phyloP scores from a whole-genome alignment of 1,140 invertebrate genomes.

The Caerostris darwini region DNA sequence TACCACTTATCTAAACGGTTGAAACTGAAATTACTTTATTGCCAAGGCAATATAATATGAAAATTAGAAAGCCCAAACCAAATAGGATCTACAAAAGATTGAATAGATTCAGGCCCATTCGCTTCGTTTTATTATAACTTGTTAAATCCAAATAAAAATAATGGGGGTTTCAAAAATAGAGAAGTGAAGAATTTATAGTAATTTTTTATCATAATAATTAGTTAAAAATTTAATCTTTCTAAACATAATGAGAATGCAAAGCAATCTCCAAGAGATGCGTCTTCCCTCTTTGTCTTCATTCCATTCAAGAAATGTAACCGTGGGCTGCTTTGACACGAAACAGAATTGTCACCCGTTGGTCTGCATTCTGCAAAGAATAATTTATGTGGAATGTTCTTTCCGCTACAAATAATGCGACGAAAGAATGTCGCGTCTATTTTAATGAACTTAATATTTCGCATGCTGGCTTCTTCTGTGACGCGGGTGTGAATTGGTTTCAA shows the following conservation, averaged over 20 bases:
- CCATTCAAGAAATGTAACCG: background rate
- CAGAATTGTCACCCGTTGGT: background rate
- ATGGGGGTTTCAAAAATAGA: too few relatives aligned
- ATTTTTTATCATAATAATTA: too few relatives aligned
- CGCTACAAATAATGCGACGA: background rate
- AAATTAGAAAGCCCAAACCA: too few relatives aligned
- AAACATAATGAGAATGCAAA: background rate
- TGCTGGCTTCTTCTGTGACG: background rate
- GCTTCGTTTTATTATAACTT: too few relatives aligned
- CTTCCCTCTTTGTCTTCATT: background rate
- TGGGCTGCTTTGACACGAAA: background rate
- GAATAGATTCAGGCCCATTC: too few relatives aligned
- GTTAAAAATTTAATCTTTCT: background rate
- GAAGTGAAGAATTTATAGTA: too few relatives aligned
- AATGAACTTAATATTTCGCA: constrained; percentile 1
- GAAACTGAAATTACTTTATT: too few relatives aligned
- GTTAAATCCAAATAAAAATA: too few relatives aligned
- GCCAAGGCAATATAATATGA: too few relatives aligned
- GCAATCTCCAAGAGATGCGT: too few relatives aligned
- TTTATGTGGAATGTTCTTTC: background rate
- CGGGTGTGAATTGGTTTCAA: background rate
- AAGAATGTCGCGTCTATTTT: background rate
- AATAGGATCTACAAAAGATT: too few relatives aligned
- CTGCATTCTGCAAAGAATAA: background rate
- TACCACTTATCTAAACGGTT: too few relatives aligned